phyloP scores from a whole-genome alignment of 2,888 invertebrate genomes.

The Nemotelus pantherinus region DNA sequence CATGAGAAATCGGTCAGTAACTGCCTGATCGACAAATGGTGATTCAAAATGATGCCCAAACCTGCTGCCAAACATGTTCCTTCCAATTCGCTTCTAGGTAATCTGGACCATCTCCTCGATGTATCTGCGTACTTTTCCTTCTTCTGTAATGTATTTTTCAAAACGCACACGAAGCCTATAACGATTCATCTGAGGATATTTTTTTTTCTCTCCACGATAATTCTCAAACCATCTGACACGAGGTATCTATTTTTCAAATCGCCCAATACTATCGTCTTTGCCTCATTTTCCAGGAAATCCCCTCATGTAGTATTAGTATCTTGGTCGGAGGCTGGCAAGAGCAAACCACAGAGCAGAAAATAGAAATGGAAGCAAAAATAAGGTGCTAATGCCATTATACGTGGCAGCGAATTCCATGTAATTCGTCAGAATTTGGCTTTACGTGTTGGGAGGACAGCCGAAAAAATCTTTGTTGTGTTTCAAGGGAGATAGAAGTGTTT shows the following conservation, averaged over 20 bases:
- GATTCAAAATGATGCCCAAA: too few species aligned
- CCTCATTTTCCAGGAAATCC: not conserved
- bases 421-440: not conserved
- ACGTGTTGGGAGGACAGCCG: not conserved
- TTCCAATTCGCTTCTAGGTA: too few species aligned
- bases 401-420: too few species aligned
- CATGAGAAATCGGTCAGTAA: too few species aligned
- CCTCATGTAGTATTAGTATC: not conserved
- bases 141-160: too few species aligned
- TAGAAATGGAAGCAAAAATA: not conserved
- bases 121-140: too few species aligned
- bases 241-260: not conserved
- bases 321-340: not conserved
- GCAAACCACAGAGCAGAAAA: not conserved
- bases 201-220: not conserved
- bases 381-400: conserved; percentile 18
- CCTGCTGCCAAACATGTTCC: too few species aligned
- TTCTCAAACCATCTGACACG: not conserved
- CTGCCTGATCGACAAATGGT: too few species aligned
- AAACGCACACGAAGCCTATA: too few species aligned
- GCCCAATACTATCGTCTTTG: not conserved
- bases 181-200: not conserved
- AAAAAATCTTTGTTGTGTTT: not conserved
- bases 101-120: too few species aligned
- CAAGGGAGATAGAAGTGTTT: conserved; percentile 7